Evolutionary conservation across 2,888 invertebrate genomes (phyloP), one percentile per base, ranked within the genome.

Genomic region (Campopleginae sp.): DNA sequence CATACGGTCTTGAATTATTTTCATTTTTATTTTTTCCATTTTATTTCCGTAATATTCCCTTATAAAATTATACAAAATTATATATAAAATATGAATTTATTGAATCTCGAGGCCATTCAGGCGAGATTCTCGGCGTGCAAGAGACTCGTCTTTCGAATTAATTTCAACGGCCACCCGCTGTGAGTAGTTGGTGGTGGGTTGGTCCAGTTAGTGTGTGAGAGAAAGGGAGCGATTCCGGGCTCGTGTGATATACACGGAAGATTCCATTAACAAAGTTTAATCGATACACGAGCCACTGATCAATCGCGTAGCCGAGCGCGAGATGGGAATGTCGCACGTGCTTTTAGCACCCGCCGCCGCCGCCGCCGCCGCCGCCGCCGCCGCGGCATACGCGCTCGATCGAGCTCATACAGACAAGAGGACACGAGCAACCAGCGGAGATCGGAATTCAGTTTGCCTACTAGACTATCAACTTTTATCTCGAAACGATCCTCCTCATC

Each of bases 251-350:
- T 82, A 58, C 58, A 66, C 42, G 42, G 7, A 66, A 72, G 80
- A 80, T 65, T 84, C 78, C 77, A 81, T 84, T 81, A 84, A 84
- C 76, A 12, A 78, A 68, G 77, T 78, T 84, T 81, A 81, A 84
- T 84, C 84, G 84, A 81, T 81, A 78, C 68, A 80, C 84, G 84
- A 77, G 68, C 72, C 77, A 81, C 48, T 81, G 84, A 78, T 81
- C 77, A 84, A 84, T 84, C 80, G 84, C 54, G n/a, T 42, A 80
- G n/a, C 44, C 66, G 72, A 76, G 80, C 80, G 65, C 65, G 80
- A 84, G 70, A 48, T 33, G 66, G 63, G 54, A 46, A 31, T 66
- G 84, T 48, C 61, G 61, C 77, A 54, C 68, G 42, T 61, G 48
- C 33, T 27, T 58, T 27, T 12, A 65, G 19, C 77, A 48, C 61